phyloP scores from a whole-genome alignment of 2,113 vertebrate species.

The Cardinalis cardinalis region DNA sequence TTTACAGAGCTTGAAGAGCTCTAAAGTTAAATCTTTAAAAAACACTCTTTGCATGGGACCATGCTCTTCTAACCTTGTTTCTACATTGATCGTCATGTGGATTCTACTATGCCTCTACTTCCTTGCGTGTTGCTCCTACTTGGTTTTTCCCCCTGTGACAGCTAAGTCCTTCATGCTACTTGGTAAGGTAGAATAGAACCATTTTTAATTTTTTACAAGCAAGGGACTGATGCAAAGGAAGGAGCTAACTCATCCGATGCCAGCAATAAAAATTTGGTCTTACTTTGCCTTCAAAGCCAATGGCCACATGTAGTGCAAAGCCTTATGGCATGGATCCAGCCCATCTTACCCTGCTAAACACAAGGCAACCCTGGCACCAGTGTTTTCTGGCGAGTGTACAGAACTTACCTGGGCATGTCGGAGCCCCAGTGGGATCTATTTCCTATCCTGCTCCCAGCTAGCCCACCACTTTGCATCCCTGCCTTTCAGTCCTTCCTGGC shows the following conservation, averaged over 20 bases:
- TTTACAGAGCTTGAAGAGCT: background rate
- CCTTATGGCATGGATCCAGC: background rate
- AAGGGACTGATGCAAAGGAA: background rate
- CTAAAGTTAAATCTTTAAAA: background rate
- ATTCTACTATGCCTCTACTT: background rate
- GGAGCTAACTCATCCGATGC: background rate
- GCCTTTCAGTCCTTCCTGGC: background rate
- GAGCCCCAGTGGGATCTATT: background rate
- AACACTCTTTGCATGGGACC: background rate
- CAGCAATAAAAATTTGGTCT: background rate
- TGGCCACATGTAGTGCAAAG: background rate
- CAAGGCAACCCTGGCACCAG: background rate
- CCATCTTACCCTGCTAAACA: background rate
- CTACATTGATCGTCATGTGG: fast-evolving
- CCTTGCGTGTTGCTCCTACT: background rate
- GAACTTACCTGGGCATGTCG: background rate
- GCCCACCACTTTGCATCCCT: background rate
- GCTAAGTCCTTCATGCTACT: background rate
- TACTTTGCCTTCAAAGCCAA: background rate
- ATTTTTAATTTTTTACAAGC: background rate
- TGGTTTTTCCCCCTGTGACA: background rate
- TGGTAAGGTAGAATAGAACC: background rate
- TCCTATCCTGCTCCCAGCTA: background rate
- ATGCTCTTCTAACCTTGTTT: background rate
- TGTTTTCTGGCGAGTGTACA: fast-evolving